Evolutionary conservation across 2,797 vertebrate species (phyloP).

Genomic region (Gallinago solitaria): DNA sequence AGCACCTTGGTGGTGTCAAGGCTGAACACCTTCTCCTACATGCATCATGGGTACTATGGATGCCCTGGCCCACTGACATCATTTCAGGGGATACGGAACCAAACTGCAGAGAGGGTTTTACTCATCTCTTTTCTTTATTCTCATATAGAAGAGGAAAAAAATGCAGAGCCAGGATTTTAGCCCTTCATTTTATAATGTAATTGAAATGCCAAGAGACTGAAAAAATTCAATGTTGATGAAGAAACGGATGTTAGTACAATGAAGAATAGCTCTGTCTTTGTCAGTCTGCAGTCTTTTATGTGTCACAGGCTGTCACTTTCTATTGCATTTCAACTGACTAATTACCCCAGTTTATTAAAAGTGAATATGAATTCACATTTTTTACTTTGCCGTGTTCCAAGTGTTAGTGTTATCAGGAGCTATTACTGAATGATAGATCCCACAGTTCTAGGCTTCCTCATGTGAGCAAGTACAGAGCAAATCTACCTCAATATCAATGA

Average conservation of each 20-base stretch:
- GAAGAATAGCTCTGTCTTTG: slow-evolving; percentile 73
- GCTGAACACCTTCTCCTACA: background rate
- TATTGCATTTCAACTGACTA: slow-evolving; percentile 73
- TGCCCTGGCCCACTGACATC: background rate
- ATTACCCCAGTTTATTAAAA: slow-evolving; percentile 77
- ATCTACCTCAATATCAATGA: slow-evolving; percentile 32
- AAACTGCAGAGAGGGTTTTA: background rate
- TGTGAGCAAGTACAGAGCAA: slow-evolving; percentile 52
- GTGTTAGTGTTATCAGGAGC: slow-evolving; percentile 63
- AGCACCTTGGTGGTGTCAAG: background rate
- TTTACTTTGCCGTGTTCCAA: slow-evolving; percentile 61
- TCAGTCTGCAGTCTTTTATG: slow-evolving; percentile 68
- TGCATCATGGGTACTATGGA: accelerated
- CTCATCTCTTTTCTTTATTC: background rate
- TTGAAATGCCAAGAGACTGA: slow-evolving; percentile 74
- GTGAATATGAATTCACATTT: slow-evolving; percentile 74
- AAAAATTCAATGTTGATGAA: slow-evolving; percentile 76
- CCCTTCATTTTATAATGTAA: slow-evolving; percentile 73
- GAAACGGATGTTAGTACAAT: slow-evolving; percentile 70
- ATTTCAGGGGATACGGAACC: background rate
- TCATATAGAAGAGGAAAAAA: slow-evolving; percentile 44
- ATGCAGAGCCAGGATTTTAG: slow-evolving; percentile 69
- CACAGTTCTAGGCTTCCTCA: slow-evolving; percentile 50
- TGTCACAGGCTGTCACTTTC: slow-evolving; percentile 75
- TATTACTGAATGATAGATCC: slow-evolving; percentile 54